Conservation (phyloP, 1,140 invertebrate genomes). For the Diorhabda carinulata region DNA sequence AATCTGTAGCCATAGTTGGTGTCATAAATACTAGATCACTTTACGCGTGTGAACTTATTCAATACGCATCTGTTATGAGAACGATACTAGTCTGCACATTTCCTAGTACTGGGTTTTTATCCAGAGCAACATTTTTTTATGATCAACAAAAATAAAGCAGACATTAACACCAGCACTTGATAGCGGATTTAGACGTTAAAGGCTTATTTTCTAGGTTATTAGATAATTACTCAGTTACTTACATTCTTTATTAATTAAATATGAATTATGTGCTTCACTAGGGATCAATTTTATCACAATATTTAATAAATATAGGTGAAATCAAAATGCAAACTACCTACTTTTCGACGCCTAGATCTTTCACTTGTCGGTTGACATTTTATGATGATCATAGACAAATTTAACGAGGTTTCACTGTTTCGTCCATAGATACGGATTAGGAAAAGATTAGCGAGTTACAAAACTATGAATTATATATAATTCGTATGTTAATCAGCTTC, state of each 20-base stretch:
- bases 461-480: too few species aligned
- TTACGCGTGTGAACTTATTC: constrained; percentile 15
- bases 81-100: constrained; percentile 29
- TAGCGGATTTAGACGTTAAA: constrained; percentile 14
- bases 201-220: constrained; percentile 9
- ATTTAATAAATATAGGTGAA: constrained; percentile 19
- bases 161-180: constrained; percentile 32
- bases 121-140: constrained; percentile 34
- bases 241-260: constrained; percentile 24
- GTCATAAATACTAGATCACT: constrained; percentile 12
- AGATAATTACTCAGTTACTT: constrained; percentile 11
- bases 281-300: constrained; percentile 21
- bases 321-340: constrained; percentile 14
- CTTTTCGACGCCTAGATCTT: constrained; percentile 24
- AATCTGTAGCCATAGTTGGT: constrained; percentile 37
- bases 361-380: constrained; percentile 4
- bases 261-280: constrained; percentile 15
- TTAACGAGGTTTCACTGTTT: too few species aligned
- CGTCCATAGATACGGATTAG: too few species aligned
- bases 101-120: constrained; percentile 37
- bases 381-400: background rate
- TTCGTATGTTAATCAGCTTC: too few species aligned
- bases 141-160: constrained; percentile 40
- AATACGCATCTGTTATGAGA: constrained; percentile 27
- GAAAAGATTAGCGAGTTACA: too few species aligned